Evolutionary conservation across 2,797 vertebrate genomes (phyloP), one percentile per base, ranked within the genome.

Genomic region (Melanotaenia nigrans): DNA sequence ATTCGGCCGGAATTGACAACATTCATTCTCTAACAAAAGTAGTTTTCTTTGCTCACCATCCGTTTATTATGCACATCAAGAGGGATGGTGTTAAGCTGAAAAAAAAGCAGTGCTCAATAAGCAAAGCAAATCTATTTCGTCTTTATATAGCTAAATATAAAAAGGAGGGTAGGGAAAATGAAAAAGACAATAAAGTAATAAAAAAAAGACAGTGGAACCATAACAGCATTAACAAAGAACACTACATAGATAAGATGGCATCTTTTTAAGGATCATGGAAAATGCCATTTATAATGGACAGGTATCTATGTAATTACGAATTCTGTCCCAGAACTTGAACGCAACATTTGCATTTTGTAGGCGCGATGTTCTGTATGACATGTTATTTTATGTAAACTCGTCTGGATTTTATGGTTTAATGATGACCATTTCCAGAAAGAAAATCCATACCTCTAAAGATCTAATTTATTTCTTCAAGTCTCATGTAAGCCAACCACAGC

Each of bases 1-100:
- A 73, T 66, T 66, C 51, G 28, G 56, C 64, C 18, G 59, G 56
- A 83, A 85, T 73, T 74, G 20, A 86, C 54, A 76, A 61, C 79
- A 82, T 69, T 71, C 54, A 78, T 9, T 45, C 59, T 42, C 53
- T 1, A 69, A 87, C 78, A 85, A 81, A 80, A 73, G 62, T 75
- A 0, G 30, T 74, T 81, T 68, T 73, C 57, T 78, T 67, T 72
- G 20, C 51, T 65, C n/a, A 64, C 28, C 60, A 16, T 65, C 59
- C 20, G 58, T 69, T 78, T 60, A 40, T 75, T 73, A 10, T 58
- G 24, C 13, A 42, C 51, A 75, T 54, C 33, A 54, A 28, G 10
- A 62, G 45, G 62, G 38, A 66, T 30, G 24, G n/a, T 42, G 32
- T 38, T 76, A 35, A 60, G 18, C 53, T 63, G 47, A 58, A 68